Evolutionary conservation across 1,140 invertebrate species (phyloP), one percentile per base, ranked within the genome.

Genomic region (Muscidifurax raptorellus): DNA sequence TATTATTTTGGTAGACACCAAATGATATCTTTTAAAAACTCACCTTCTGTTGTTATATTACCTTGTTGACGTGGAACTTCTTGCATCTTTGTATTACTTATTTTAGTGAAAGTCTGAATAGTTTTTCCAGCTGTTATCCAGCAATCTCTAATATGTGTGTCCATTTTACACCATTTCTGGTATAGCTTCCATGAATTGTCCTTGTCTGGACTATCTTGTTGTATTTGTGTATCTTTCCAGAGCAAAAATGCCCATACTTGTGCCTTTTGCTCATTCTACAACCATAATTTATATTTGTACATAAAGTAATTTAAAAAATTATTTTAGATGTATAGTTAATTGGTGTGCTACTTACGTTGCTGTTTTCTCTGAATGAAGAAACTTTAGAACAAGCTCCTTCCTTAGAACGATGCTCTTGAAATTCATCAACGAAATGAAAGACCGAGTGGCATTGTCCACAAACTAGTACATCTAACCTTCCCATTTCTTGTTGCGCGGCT

Each of bases 201-300:
- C 64, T 90, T 93, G 77, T 94, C 94, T n/a, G 93, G 90, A 64
- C 92, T 91, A 7, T 93, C 92, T 84, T 94, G 93, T 67, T 95
- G 94, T 22, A 94, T 94, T 86, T 95, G 95, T 10, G 95, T 95
- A 88, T 95, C 95, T 89, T 97, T 97, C 96, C 96, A 97, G 32
- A 97, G 88, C 15, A 97, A 93, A 90, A 97, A 97, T 71, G 96
- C 96, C 96, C 96, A 97, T 2, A 97, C 95, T 92, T 96, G 96
- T 18, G 96, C 95, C 92, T 96, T 97, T 80, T 94, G 95, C 91
- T 97, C 96, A 90, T 95, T 94, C 95, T 95, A 86, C 2, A 92
- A 90, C 3, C 2, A 85, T 87, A 89, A 30, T 77, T 80, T 72
- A 83, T 78, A 71, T 75, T 40, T 32, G 36, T 67, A 18, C 79